Base-by-base conservation (phyloP, 2,888 invertebrate genomes). In the Teleogryllus oceanicus region DNA sequence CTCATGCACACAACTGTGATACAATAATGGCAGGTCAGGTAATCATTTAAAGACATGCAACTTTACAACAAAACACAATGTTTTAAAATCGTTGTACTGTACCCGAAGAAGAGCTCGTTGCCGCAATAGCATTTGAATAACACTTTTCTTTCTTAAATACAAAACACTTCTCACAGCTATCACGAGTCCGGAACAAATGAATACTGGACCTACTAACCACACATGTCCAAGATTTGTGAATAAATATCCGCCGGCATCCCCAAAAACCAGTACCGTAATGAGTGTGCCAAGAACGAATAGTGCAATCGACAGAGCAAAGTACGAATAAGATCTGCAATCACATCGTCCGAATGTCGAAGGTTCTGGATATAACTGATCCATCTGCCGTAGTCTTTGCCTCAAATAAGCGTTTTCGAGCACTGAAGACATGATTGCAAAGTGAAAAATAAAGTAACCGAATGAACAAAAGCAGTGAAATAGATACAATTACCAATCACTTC, bases 201-300 rank as follows among this genome's bases (percentile, higher is more conserved):
- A 91, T 85, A 92, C 90, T 79, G 92, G 92, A 81, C 92, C 92
- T 81, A 92, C 91, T 20, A 91, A 88, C 92, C 92, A 92, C 91
- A 91, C 91, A 88, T 91, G 91, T 82, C 91, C 91, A 83, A 92
- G 87, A 87, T 77, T 81, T 24, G 87, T 89, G 83, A 91, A 89
- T 84, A 91, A 89, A 84, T 90, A 90, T 79, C 90, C 90, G 86
- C 91, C 90, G 74, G 85, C 85, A 85, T 90, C 91, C 82, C 91
- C 91, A 83, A 91, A 87, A 77, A 92, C 91, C 81, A 91, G 86
- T 80, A 92, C 90, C 82, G 92, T 92, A 83, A 92, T 91, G 81
- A 91, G 89, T 79, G 91, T 91, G 76, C 92, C 92, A 79, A 91
- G 90, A 74, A 90, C 90, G 86, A 91, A 90, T 81, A 92, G 86